Evolutionary conservation across 2,113 vertebrate genomes (phyloP).

Genomic region (Raja brachyura): DNA sequence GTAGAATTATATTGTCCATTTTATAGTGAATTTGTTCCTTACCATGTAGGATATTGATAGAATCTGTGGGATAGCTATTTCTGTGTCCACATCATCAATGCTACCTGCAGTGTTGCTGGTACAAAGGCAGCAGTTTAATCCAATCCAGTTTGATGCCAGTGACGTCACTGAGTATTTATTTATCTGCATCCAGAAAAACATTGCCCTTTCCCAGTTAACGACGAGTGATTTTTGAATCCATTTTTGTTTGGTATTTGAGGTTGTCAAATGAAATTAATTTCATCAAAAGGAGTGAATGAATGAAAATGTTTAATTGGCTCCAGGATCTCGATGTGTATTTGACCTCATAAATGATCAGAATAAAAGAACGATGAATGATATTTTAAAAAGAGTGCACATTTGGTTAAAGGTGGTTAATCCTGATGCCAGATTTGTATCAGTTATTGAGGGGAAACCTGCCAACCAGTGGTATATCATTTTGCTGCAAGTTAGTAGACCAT

Average conservation of each 20-base stretch:
- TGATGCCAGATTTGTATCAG: not conserved
- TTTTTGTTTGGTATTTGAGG: not conserved
- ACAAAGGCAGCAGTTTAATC: not conserved
- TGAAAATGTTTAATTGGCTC: not conserved
- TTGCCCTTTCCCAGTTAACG: not conserved
- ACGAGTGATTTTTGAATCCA: not conserved
- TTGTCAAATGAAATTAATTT: not conserved
- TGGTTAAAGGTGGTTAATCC: not conserved
- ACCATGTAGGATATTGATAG: not conserved
- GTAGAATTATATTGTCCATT: not conserved
- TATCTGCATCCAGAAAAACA: not conserved
- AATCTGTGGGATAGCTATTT: not conserved
- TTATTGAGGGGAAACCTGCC: not conserved
- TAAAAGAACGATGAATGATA: not conserved
- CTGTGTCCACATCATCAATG: not conserved
- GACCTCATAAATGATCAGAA: not conserved
- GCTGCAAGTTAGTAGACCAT: too few relatives aligned
- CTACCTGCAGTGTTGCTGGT: not conserved
- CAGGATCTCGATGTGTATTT: not conserved
- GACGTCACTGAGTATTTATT: not conserved
- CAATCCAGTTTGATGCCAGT: not conserved
- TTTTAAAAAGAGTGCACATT: not conserved
- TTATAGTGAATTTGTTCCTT: not conserved
- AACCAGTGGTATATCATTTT: not conserved
- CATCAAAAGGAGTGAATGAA: too few relatives aligned